Base-by-base conservation (phyloP, 1,140 invertebrate species). In the Sipha flava region DNA sequence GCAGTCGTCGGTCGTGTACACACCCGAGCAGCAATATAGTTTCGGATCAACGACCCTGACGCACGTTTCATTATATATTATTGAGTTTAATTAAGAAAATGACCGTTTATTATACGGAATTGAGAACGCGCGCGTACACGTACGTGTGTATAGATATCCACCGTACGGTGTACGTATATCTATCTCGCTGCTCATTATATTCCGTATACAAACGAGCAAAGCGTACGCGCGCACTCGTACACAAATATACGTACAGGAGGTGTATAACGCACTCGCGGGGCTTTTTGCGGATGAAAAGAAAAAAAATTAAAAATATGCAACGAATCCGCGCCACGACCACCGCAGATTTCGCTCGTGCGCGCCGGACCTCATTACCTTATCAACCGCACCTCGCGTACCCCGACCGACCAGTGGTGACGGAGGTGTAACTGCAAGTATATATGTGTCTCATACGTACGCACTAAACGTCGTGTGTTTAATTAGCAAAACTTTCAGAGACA, bases 21-120 rank as follows among this genome's bases (percentile, higher is more conserved):
- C n/a, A n/a, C n/a, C n/a, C n/a, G n/a, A 57, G 21, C 29, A 62
- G 57, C 57, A 57, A 26, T 40, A 43, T 10, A 14, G 37, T 66
- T 66, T 26, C 31, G 31, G 72, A 75, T 75, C 72, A 75, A 75
- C 72, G 72, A 75, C 47, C 72, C 72, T 5, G 23, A 16, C 26
- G 45, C 72, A 75, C 72, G 72, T 75, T 75, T 75, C 72, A 16
- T 75, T 75, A 57, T 54, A 66, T 52, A 49, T 43, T 72, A 54
- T 75, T 54, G 47, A 54, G 72, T 75, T 75, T 75, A 75, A 75
- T 75, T 75, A 75, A 75, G 72, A 75, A 75, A 75, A 75, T 34
- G 47, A 54, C 49, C 47, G 47, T 75, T 75, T 75, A 75, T 52
- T 54, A 34, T 52, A 49, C 68, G 68, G 68, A 72, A 72, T 72